Evolutionary conservation across 92 coral and sea anemone species (phyloP).

Genomic region (Zoanthus solanderi): DNA sequence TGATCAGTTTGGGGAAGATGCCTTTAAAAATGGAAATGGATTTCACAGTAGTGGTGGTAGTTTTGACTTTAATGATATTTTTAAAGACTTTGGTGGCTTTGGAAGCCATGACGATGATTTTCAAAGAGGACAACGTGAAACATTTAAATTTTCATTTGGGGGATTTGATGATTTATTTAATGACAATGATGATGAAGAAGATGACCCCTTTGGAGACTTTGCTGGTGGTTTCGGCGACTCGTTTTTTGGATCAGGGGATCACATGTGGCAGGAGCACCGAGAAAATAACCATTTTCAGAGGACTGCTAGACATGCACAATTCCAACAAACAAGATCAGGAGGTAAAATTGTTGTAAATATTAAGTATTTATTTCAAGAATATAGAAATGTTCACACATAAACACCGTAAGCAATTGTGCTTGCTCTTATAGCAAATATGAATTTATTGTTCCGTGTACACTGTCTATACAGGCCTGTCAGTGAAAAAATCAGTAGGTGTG

Average conservation of each 20-base stretch:
- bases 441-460: too few relatives aligned
- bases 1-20: constrained; percentile 99
- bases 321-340: constrained; percentile 72
- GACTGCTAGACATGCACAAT: constrained; percentile 77
- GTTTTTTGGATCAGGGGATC: constrained; percentile 73
- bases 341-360: neutral
- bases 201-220: constrained; percentile 76
- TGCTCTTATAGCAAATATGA: too few relatives aligned
- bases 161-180: constrained; percentile 98
- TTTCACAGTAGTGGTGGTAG: constrained; percentile 60
- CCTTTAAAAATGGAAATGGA: constrained; percentile 83
- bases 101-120: constrained; percentile 59
- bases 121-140: constrained; percentile 70
- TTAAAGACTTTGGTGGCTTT: constrained; percentile 81
- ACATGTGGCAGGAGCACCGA: constrained; percentile 38
- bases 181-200: constrained; percentile 89
- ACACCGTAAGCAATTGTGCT: too few relatives aligned
- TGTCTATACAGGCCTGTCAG: too few relatives aligned
- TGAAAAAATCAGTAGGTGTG: too few relatives aligned
- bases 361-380: too few relatives aligned
- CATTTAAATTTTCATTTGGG: constrained; percentile 93
- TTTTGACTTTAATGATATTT: constrained; percentile 85
- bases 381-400: too few relatives aligned
- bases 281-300: constrained; percentile 68
- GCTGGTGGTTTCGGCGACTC: constrained; percentile 81